Evolutionary conservation across 2,888 invertebrate species (phyloP).

Genomic region (Cephus pygmeus): DNA sequence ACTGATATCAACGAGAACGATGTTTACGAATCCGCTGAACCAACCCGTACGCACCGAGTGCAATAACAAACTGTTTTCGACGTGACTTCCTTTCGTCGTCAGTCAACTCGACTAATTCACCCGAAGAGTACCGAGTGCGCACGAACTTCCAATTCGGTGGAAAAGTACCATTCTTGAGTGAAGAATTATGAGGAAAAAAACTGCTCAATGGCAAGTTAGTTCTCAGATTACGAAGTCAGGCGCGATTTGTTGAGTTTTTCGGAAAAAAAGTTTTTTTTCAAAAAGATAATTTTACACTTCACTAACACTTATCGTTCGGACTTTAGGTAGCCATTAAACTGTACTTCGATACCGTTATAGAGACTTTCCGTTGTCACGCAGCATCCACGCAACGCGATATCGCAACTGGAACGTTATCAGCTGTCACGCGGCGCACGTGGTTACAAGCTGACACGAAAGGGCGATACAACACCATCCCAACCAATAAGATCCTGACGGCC

Average conservation of each 20-base stretch:
- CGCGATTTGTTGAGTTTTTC: not conserved
- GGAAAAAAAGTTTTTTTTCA: not conserved
- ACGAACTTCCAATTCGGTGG: not conserved
- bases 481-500: conserved; percentile 68
- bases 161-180: not conserved
- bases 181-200: not conserved
- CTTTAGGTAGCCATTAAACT: not conserved
- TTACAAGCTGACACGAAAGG: conserved; percentile 76
- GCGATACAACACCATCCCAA: conserved; percentile 70
- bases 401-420: conserved; percentile 24
- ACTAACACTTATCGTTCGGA: not conserved
- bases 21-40: not conserved
- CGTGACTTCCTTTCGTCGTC: conserved; percentile 29
- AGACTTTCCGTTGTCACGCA: not conserved
- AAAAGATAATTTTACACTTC: not conserved
- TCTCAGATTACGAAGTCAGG: not conserved
- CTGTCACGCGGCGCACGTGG: conserved; percentile 61
- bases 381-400: not conserved
- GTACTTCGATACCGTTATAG: not conserved
- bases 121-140: not conserved
- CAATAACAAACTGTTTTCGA: conserved; percentile 22
- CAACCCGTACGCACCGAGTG: not conserved
- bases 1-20: not conserved
- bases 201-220: not conserved
- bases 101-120: not conserved